A percentile compares a stretch with the other conserved stretches of the same genome.
Conservation (phyloP, 2,113 vertebrate species). For the Chaetodon trifascialis region DNA sequence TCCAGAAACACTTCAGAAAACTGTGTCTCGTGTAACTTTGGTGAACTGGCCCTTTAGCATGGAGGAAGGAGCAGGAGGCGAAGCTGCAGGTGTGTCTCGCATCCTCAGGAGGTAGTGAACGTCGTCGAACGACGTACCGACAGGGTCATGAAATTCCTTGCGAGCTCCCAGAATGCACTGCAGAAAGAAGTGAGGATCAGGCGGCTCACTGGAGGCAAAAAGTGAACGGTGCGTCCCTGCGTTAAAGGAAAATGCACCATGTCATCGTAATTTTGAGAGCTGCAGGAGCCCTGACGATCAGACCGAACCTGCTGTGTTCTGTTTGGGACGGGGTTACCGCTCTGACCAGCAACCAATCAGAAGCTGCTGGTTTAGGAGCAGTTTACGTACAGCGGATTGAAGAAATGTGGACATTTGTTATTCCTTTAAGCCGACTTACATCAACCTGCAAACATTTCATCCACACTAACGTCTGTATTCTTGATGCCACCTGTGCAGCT, state of each 20-base stretch:
- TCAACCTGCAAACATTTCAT: neutral
- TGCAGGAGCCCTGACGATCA: neutral
- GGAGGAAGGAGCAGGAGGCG: neutral
- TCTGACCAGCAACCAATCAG: neutral
- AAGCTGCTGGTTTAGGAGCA: neutral
- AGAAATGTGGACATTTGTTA: neutral
- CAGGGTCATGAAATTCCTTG: neutral
- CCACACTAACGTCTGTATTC: neutral
- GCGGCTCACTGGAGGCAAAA: no score
- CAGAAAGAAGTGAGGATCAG: neutral
- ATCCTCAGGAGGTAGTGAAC: conserved; percentile 1
- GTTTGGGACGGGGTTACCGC: no score
- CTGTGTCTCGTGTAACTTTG: neutral
- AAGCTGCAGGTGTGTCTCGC: conserved; percentile 6
- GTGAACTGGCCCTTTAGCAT: conserved; percentile 7
- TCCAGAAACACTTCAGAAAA: neutral
- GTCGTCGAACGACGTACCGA: neutral
- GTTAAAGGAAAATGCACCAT: neutral
- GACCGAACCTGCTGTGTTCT: neutral
- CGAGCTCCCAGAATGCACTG: conserved; percentile 13
- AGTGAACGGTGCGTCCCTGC: no score
- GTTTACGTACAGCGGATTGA: neutral
- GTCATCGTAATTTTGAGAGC: neutral
- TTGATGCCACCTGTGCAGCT: neutral
- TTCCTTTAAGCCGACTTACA: neutral